Conservation (phyloP, 35 echinoderm and acorn worm species). For the Eucidaris tribuloides region DNA sequence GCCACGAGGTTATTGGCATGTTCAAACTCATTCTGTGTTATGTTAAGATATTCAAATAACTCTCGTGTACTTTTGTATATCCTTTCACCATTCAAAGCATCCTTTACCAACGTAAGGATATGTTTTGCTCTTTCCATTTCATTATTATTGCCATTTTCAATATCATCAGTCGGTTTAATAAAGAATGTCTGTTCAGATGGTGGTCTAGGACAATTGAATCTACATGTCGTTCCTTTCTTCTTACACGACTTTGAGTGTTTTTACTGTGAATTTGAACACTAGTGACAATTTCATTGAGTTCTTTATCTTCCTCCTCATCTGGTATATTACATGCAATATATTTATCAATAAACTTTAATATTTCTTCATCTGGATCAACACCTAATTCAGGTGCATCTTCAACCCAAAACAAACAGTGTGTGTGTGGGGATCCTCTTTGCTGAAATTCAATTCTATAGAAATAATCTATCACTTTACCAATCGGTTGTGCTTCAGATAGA, state of each 20-base stretch:
- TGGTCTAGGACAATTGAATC: conserved; percentile 75
- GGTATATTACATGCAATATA: conserved; percentile 51
- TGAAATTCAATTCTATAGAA: conserved; percentile 58
- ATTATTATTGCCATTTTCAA: not conserved
- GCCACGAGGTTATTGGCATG: not conserved
- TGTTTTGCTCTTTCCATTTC: conserved; percentile 8
- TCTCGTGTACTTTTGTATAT: not conserved
- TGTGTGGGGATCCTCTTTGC: conserved; percentile 36
- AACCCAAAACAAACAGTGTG: conserved; percentile 43
- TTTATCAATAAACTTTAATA: conserved; percentile 54
- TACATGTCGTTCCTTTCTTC: conserved; percentile 64
- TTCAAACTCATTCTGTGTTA: too few relatives aligned
- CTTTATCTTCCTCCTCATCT: conserved; percentile 34
- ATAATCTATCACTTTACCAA: conserved; percentile 51
- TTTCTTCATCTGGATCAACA: conserved; percentile 12
- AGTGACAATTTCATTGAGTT: conserved; percentile 66
- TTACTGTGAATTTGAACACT: conserved; percentile 54
- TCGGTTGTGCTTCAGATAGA: conserved; percentile 26
- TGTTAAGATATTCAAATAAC: conserved; percentile 25
- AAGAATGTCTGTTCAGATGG: conserved; percentile 58
- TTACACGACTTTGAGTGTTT: conserved; percentile 81
- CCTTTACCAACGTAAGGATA: not conserved
- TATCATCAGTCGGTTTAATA: not conserved
- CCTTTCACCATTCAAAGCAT: not conserved
- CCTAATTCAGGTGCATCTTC: conserved; percentile 45